Base-by-base conservation (phyloP, 1,140 invertebrate species). In the Drosophila pandora region DNA sequence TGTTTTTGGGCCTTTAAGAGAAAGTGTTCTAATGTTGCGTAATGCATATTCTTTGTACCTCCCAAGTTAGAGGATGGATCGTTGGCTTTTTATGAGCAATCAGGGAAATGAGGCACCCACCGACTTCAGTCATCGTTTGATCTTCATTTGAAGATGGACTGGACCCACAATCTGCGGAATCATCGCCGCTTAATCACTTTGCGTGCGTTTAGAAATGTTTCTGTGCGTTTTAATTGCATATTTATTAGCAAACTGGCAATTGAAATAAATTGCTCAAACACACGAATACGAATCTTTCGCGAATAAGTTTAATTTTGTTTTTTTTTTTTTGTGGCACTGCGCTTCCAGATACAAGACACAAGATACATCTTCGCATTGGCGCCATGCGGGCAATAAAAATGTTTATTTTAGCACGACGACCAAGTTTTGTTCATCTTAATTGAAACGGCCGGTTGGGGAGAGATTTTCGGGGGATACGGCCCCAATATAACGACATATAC, bases 311-410 rank as follows among this genome's bases (percentile, higher is more conserved):
- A 72, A 52, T 73, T 73, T 69, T 62, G 17, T 25, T 70, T 43
- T 48, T 21, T 57, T 67, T 60, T 39, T 32, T 59, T 56, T 39
- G 76, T 67, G 45, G 25, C 64, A 57, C 70, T 81, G 63, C 62
- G 53, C 64, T 54, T 48, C 43, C 48, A 74, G 54, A 76, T 72
- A 56, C 48, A 79, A 80, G 39, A 60, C 10, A 43, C 41, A 43
- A 43, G 17, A 43, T 43, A 43, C 41, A 72, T 74, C 53, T 56
- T 53, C 34, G 61, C 79, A 56, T 58, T 83, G 80, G 80, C 80
- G 80, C 80, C 80, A 83, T 52, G 79, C 61, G 58, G 54, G 70
- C 71, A 83, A 83, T 83, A 83, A 83, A 73, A 84, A 84, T 79
- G 76, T 72, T 84, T 84, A 84, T 83, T 83, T 83, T 79, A 45